Base-by-base conservation (phyloP, 2,113 vertebrate genomes). In the Drymodes brunneopygia region DNA sequence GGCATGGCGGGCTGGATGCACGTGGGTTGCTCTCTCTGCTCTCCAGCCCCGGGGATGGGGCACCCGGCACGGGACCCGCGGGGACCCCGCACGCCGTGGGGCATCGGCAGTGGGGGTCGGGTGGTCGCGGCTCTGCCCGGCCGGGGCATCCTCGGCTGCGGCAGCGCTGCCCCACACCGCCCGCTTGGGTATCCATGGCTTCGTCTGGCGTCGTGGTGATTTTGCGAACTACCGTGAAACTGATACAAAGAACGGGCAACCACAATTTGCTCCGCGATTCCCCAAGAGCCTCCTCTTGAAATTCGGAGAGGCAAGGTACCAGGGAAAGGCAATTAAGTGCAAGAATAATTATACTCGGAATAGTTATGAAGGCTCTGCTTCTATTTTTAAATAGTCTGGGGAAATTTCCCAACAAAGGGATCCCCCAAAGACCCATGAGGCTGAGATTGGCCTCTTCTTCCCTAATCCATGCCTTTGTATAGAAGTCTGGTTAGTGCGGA, bases 321-420 rank as follows among this genome's bases (percentile, higher is more conserved):
- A 78, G 62, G 25, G 85, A 84, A 95, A 86, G 88, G 79, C 88
- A 86, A 80, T 96, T 81, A 91, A 93, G 53, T 58, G 40, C 62
- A 51, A 81, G 89, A 94, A 69, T 90, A 90, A 96, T 95, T 91
- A 53, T 79, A 23, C 21, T 66, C 24, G 40, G 81, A 93, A 79
- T n/a, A 69, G 74, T 85, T 91, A 69, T 5, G 35, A 84, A 83
- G 74, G 28, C 51, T 91, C 29, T 64, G 93, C 53, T 94, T 75
- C 92, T 96, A 64, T 97, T 97, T 97, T 96, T 77, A 71, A 92
- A 85, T 67, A 90, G 74, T 88, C 85, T 81, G 75, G 65, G 66
- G 84, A 70, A 61, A 91, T 72, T 90, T 94, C 81, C 90, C 93
- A 83, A 94, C 86, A 94, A 97, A 95, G 42, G 82, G 75, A 64